These are phyloP conservation scores for Metaphire vulgaris DNA, from an alignment of 1,140 invertebrate genomes.

Conservation along the genomic window DNA sequence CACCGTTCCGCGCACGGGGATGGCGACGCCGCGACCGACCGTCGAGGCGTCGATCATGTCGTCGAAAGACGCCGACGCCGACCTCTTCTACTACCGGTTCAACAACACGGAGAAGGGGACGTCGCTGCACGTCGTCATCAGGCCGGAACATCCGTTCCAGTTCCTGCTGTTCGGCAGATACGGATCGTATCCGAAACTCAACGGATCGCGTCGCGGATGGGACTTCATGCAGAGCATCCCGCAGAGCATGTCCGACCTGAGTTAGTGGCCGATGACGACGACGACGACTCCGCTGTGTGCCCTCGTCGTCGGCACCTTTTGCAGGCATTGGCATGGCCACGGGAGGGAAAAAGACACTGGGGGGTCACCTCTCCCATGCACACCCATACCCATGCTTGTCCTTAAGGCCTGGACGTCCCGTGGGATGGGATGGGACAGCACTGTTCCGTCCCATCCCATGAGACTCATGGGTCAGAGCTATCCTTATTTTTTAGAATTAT, in stretches of 20 bases:
- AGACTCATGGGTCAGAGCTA: too few relatives aligned
- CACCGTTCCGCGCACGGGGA: constrained; percentile 33
- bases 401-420: too few relatives aligned
- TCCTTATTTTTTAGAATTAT: too few relatives aligned
- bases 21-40: constrained; percentile 8
- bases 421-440: too few relatives aligned
- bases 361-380: too few relatives aligned
- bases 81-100: constrained; percentile 25
- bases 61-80: constrained; percentile 18
- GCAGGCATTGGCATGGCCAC: too few relatives aligned
- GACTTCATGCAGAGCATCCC: constrained; percentile 31
- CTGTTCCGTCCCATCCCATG: too few relatives aligned
- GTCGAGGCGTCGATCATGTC: constrained; percentile 24
- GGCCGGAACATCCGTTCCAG: constrained; percentile 28
- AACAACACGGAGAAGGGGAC: constrained; percentile 5
- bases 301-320: too few relatives aligned
- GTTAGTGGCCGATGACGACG: too few relatives aligned
- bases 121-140: constrained; percentile 26
- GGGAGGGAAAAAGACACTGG: too few relatives aligned
- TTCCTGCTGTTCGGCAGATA: constrained; percentile 35
- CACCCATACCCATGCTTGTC: too few relatives aligned
- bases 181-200: constrained; percentile 31
- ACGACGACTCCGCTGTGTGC: too few relatives aligned
- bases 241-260: background rate
- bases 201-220: constrained; percentile 22